Conservation (phyloP, 2,797 vertebrate species). For the Phoeniculus purpureus region DNA sequence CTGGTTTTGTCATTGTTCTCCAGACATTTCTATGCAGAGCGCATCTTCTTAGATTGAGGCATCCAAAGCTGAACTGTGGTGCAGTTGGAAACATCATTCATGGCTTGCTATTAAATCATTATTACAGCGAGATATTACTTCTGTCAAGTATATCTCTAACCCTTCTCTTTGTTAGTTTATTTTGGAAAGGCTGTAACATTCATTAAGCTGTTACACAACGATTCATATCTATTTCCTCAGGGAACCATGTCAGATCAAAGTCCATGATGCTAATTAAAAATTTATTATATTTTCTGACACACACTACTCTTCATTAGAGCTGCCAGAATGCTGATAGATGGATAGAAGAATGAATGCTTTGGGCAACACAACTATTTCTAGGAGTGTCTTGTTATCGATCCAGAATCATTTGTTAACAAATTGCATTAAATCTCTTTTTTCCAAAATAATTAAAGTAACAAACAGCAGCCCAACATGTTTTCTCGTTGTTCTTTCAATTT, state of each 20-base stretch:
- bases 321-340: slow-evolving; percentile 19
- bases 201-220: not conserved
- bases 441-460: not conserved
- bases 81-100: not conserved
- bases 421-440: not conserved
- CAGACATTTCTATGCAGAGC: not conserved
- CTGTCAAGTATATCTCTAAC: not conserved
- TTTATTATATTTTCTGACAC: slow-evolving; percentile 41
- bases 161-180: not conserved
- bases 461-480: not conserved
- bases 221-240: slow-evolving; percentile 29
- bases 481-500: not conserved
- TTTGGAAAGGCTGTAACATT: slow-evolving; percentile 30
- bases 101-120: not conserved
- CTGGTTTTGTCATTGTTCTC: not conserved
- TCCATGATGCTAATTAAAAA: not conserved
- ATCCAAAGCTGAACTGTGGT: not conserved
- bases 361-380: not conserved
- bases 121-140: not conserved
- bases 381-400: not conserved
- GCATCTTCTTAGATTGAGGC: not conserved
- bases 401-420: not conserved
- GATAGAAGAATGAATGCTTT: not conserved
- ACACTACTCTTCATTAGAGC: not conserved
- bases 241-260: slow-evolving; percentile 11